These are phyloP conservation scores for Ophthalmolycus amberensis DNA, from an alignment of 2,113 vertebrate genomes.

Conservation along the genomic window DNA sequence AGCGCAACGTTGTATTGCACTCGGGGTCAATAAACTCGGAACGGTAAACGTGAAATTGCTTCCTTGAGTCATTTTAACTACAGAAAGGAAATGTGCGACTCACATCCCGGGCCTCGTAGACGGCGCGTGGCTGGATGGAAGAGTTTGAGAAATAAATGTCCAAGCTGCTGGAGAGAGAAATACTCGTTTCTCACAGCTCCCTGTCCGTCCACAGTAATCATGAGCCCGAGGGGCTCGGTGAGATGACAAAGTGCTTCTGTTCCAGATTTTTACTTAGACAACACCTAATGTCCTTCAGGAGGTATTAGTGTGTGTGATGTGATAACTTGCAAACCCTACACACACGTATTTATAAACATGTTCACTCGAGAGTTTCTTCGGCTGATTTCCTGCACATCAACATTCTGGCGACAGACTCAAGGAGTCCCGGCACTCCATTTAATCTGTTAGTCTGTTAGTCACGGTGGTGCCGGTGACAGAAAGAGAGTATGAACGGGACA, in stretches of 20 bases:
- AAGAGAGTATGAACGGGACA: slow-evolving; percentile 40
- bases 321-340: slow-evolving; percentile 35
- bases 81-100: slow-evolving; percentile 23
- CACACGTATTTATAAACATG: neutral
- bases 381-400: slow-evolving; percentile 40
- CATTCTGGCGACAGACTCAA: slow-evolving; percentile 53
- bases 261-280: slow-evolving; percentile 83
- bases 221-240: slow-evolving; percentile 65
- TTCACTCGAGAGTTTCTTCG: neutral
- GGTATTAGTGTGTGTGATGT: slow-evolving; percentile 53
- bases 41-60: slow-evolving; percentile 36
- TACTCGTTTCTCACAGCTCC: slow-evolving; percentile 50
- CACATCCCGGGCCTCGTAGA: slow-evolving; percentile 17
- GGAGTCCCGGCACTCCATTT: slow-evolving; percentile 30
- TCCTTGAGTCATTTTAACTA: slow-evolving; percentile 36
- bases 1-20: slow-evolving; percentile 51
- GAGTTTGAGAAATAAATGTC: slow-evolving; percentile 54
- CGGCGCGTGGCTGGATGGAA: slow-evolving; percentile 17
- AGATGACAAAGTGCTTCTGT: slow-evolving; percentile 60
- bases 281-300: slow-evolving; percentile 72
- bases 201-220: slow-evolving; percentile 48
- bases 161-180: slow-evolving; percentile 37
- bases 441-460: slow-evolving; percentile 41
- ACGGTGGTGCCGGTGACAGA: slow-evolving; percentile 29
- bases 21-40: slow-evolving; percentile 43